Conservation (phyloP, 2,113 vertebrate species). For the Larimichthys crocea region DNA sequence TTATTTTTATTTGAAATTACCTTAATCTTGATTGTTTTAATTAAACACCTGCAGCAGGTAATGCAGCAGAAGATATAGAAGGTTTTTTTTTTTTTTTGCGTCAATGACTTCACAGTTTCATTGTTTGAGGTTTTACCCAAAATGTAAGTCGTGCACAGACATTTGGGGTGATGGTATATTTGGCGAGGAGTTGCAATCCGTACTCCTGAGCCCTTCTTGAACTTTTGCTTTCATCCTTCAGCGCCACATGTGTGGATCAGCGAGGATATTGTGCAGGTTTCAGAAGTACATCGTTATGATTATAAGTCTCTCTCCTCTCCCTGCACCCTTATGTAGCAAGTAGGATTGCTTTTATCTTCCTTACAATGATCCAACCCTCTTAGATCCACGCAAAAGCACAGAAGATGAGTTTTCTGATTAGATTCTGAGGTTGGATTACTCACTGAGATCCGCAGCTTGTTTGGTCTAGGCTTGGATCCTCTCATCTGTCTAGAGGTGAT, state of each 20-base stretch:
- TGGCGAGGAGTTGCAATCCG: slow-evolving; percentile 9
- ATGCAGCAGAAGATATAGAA: background rate
- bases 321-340: slow-evolving; percentile 24
- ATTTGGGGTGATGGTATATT: background rate
- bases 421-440: slow-evolving; percentile 27
- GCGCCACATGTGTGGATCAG: slow-evolving; percentile 55
- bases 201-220: slow-evolving; percentile 12
- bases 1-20: background rate
- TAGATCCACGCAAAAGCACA: slow-evolving; percentile 54
- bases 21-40: background rate
- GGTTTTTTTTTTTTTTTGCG: background rate
- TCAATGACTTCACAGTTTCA: slow-evolving; percentile 1
- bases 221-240: slow-evolving; percentile 55
- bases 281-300: slow-evolving; percentile 56
- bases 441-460: slow-evolving; percentile 46
- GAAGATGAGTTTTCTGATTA: slow-evolving; percentile 49
- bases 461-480: slow-evolving; percentile 23
- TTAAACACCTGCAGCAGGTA: background rate
- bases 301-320: slow-evolving; percentile 6
- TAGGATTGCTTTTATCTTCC: slow-evolving; percentile 58
- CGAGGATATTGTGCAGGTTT: slow-evolving; percentile 55
- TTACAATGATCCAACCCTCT: slow-evolving; percentile 51
- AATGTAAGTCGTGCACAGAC: slow-evolving; percentile 12
- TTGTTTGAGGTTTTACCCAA: slow-evolving; percentile 10
- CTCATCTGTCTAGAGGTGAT: slow-evolving; percentile 41